These are phyloP conservation scores for Oryzias curvinotus DNA, from an alignment of 2,113 vertebrate species.

Conservation along the genomic window DNA sequence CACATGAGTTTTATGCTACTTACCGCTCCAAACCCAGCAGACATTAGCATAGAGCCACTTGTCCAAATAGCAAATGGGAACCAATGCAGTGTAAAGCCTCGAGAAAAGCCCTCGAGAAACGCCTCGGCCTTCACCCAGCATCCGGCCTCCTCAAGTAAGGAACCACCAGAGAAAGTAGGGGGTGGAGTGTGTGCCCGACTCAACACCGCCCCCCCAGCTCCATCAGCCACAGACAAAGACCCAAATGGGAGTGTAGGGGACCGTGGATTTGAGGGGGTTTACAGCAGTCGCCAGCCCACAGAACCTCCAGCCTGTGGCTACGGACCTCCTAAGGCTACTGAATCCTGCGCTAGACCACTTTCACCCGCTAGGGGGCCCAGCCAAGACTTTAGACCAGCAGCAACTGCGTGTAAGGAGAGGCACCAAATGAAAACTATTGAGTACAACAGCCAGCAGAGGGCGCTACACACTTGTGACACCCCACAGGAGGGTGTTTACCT, in stretches of 20 bases:
- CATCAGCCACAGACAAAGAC: conserved; percentile 83
- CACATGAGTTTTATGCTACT: conserved; percentile 89
- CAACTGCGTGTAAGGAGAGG: conserved; percentile 92
- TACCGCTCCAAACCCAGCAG: conserved; percentile 85
- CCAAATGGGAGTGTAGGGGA: conserved; percentile 77
- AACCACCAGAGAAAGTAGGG: conserved; percentile 82
- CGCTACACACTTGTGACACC: conserved; percentile 78
- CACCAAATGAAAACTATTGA: conserved; percentile 94
- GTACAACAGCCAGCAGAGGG: conserved; percentile 86
- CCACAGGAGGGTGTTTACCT: conserved; percentile 74
- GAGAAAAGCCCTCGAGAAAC: conserved; percentile 83
- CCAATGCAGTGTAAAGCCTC: conserved; percentile 83
- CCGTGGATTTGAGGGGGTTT: conserved; percentile 76
- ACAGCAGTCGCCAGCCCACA: conserved; percentile 81
- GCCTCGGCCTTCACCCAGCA: conserved; percentile 80
- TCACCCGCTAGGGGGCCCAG: conserved; percentile 85
- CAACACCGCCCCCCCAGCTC: conserved; percentile 77
- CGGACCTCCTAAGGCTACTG: conserved; percentile 88
- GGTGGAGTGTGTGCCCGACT: conserved; percentile 73
- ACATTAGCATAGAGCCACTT: conserved; percentile 92
- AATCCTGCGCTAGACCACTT: conserved; percentile 93
- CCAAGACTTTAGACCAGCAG: conserved; percentile 93
- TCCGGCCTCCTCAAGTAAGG: conserved; percentile 84
- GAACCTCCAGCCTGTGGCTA: conserved; percentile 83
- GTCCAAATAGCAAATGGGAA: conserved; percentile 89